These are phyloP conservation scores for Cordilura impudica DNA, from an alignment of 2,888 invertebrate genomes.

Conservation along the genomic window DNA sequence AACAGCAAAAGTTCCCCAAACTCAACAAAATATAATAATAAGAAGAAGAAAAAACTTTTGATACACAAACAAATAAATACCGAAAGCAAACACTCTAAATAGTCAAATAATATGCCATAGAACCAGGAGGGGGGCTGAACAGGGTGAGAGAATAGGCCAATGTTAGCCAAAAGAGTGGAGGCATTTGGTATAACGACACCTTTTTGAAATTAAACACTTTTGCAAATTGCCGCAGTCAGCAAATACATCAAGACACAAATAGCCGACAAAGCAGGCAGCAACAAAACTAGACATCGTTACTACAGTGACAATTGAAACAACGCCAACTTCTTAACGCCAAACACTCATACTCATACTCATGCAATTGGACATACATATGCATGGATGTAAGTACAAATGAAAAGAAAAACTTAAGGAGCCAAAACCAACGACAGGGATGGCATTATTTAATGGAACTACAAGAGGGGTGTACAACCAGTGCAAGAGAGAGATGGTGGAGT, in stretches of 20 bases:
- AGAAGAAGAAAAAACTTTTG: slow-evolving; percentile 30
- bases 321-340: slow-evolving; percentile 42
- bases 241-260: slow-evolving; percentile 74
- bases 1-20: slow-evolving; percentile 42
- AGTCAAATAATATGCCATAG: neutral
- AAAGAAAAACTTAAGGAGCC: slow-evolving; percentile 1
- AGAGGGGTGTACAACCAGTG: too few relatives aligned
- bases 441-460: neutral
- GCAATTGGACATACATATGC: too few relatives aligned
- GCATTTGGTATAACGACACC: slow-evolving; percentile 66
- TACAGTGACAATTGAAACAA: slow-evolving; percentile 77
- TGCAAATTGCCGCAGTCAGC: slow-evolving; percentile 74
- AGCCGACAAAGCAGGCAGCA: slow-evolving; percentile 68
- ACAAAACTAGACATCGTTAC: slow-evolving; percentile 76
- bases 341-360: neutral
- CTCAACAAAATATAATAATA: neutral
- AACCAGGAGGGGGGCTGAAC: neutral
- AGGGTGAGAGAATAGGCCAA: neutral
- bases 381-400: too few relatives aligned
- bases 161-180: slow-evolving; percentile 21
- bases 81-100: slow-evolving; percentile 51
- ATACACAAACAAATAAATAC: slow-evolving; percentile 11
- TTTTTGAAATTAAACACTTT: slow-evolving; percentile 70
- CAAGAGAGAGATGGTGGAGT: slow-evolving; percentile 8
- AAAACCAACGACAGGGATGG: slow-evolving; percentile 32